Conservation (phyloP, 2,797 vertebrate genomes). For the Scarus forsteni region DNA sequence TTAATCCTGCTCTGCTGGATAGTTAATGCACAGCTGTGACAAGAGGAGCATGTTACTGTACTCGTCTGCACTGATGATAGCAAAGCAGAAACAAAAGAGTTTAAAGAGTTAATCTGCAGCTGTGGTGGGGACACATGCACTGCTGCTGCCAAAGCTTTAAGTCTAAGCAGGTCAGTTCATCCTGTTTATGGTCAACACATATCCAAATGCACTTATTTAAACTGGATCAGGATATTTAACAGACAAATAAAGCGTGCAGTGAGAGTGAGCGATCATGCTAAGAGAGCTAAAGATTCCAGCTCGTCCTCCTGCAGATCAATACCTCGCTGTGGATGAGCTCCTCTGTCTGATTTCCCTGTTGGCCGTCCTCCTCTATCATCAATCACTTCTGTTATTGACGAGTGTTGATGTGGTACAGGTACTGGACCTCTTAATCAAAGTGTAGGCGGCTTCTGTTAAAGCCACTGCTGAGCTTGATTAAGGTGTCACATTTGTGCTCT, state of each 20-base stretch:
- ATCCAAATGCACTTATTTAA: too few species aligned
- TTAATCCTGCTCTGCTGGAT: slow-evolving; percentile 15
- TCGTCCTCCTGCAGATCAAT: slow-evolving; percentile 40
- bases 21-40: slow-evolving; percentile 50
- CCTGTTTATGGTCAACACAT: not conserved
- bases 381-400: slow-evolving; percentile 45
- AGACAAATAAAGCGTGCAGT: not conserved
- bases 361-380: slow-evolving; percentile 28
- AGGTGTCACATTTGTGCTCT: slow-evolving; percentile 22
- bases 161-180: not conserved
- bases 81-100: not conserved
- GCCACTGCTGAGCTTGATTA: slow-evolving; percentile 28
- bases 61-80: slow-evolving; percentile 1
- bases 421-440: not conserved
- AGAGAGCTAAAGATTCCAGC: not conserved
- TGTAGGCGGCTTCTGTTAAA: not conserved
- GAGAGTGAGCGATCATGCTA: slow-evolving; percentile 5
- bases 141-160: too few species aligned
- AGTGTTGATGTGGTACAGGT: not conserved
- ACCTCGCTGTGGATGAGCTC: slow-evolving; percentile 31
- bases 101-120: not conserved
- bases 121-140: not conserved
- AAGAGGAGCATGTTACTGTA: not conserved
- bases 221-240: too few species aligned
- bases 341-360: slow-evolving; percentile 55